Percentiles rank a stretch among this genome's conserved stretches.
Conservation (phyloP, 2,113 vertebrate genomes). For the Myodes glareolus region DNA sequence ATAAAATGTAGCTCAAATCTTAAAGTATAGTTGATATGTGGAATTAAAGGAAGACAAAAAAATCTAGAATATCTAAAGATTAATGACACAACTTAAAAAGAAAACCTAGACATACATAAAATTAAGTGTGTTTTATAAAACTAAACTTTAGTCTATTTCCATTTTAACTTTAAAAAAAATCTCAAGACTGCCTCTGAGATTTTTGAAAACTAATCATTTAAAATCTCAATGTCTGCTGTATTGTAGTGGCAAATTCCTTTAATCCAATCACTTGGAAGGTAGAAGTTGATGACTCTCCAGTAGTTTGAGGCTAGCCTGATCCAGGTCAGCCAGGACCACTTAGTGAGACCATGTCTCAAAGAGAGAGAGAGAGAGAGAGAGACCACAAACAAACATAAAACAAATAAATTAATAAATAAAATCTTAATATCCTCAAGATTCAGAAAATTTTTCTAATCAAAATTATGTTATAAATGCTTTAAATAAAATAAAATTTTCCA, state of each 20-base stretch:
- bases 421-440: neutral
- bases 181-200: neutral
- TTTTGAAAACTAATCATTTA: neutral
- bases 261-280: neutral
- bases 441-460: neutral
- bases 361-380: neutral
- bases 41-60: neutral
- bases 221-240: neutral
- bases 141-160: neutral
- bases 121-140: neutral
- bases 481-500: neutral
- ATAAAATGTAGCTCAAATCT: neutral
- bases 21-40: neutral
- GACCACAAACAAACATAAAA: neutral
- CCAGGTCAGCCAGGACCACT: too few species aligned
- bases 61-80: neutral
- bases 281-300: neutral
- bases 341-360: neutral
- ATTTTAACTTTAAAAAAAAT: conserved; percentile 9
- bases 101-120: neutral
- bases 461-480: neutral
- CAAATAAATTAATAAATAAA: conserved; percentile 5
- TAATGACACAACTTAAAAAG: neutral
- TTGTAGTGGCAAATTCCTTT: neutral
- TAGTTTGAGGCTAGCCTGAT: too few species aligned